Conservation (phyloP, 2,113 vertebrate species). For the Periophthalmodon schlosseri region DNA sequence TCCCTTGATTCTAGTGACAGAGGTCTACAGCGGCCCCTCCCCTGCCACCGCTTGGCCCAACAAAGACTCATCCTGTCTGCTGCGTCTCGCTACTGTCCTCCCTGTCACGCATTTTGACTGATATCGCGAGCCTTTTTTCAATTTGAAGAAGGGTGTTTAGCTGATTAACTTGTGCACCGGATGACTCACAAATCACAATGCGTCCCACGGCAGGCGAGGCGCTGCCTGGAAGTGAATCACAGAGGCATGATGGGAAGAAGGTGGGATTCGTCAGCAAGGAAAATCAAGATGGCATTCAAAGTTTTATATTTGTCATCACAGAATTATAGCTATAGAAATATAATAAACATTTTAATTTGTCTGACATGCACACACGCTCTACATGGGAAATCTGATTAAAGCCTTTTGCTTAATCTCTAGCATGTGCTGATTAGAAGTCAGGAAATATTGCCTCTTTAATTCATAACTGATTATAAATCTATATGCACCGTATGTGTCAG, state of each 20-base stretch:
- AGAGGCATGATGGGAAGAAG: constrained; percentile 30
- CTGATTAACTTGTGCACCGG: constrained; percentile 40
- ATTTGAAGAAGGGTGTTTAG: constrained; percentile 40
- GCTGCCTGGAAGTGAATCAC: constrained; percentile 43
- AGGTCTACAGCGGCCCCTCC: constrained; percentile 31
- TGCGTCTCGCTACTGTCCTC: constrained; percentile 33
- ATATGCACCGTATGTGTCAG: constrained; percentile 9
- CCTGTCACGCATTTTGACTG: constrained; percentile 27
- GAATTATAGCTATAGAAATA: not conserved
- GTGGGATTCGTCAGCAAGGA: constrained; percentile 7
- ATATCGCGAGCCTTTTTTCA: constrained; percentile 26
- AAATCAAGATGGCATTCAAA: not conserved
- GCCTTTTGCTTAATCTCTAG: not conserved
- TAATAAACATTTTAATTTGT: not conserved
- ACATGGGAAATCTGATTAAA: constrained; percentile 8
- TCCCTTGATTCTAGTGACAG: constrained; percentile 43
- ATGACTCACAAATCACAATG: constrained; percentile 37
- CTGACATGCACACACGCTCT: not conserved
- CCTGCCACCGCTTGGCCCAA: constrained; percentile 6
- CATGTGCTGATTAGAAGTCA: constrained; percentile 11
- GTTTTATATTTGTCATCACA: constrained; percentile 4
- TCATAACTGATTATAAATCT: constrained; percentile 26
- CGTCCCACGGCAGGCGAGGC: constrained; percentile 17
- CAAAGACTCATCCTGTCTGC: constrained; percentile 36
- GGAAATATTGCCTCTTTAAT: constrained; percentile 17